phyloP scores from a whole-genome alignment of 2,113 vertebrate genomes.

The Ptyas mucosa region DNA sequence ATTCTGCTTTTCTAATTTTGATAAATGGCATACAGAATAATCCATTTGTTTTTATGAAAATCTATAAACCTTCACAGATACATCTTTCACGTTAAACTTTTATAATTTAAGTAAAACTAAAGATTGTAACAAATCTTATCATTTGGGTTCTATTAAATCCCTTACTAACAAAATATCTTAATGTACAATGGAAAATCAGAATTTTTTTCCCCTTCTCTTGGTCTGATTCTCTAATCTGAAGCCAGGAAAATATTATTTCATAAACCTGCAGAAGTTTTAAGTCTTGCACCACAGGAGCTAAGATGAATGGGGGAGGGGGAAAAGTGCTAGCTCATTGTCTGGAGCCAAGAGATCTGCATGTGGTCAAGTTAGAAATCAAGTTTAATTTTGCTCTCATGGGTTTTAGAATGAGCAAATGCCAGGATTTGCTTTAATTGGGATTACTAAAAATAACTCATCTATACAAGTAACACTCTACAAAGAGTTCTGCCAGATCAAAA shows the following conservation, averaged over 20 bases:
- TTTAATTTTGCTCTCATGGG: constrained; percentile 59
- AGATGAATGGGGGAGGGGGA: constrained; percentile 8
- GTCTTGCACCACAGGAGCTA: constrained; percentile 22
- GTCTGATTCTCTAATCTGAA: constrained; percentile 27
- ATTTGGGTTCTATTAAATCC: background rate
- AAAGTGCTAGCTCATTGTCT: background rate
- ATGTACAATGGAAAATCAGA: constrained; percentile 10
- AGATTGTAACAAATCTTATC: background rate
- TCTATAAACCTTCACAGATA: background rate
- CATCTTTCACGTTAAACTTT: background rate
- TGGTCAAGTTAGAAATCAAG: constrained; percentile 32
- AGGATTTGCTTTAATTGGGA: constrained; percentile 56
- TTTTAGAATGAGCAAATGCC: constrained; percentile 56
- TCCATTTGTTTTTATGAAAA: background rate
- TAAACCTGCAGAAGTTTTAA: constrained; percentile 41
- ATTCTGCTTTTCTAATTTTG: background rate
- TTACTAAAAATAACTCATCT: constrained; percentile 68
- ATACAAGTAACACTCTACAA: constrained; percentile 64
- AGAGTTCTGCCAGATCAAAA: constrained; percentile 67
- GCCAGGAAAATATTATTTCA: constrained; percentile 46
- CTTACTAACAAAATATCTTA: background rate
- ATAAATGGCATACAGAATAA: background rate
- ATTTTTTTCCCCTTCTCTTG: constrained; percentile 35
- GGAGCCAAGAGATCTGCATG: constrained; percentile 46
- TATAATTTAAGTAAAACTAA: background rate